phyloP scores from a whole-genome alignment of 2,888 invertebrate genomes.

The Theretra japonica region DNA sequence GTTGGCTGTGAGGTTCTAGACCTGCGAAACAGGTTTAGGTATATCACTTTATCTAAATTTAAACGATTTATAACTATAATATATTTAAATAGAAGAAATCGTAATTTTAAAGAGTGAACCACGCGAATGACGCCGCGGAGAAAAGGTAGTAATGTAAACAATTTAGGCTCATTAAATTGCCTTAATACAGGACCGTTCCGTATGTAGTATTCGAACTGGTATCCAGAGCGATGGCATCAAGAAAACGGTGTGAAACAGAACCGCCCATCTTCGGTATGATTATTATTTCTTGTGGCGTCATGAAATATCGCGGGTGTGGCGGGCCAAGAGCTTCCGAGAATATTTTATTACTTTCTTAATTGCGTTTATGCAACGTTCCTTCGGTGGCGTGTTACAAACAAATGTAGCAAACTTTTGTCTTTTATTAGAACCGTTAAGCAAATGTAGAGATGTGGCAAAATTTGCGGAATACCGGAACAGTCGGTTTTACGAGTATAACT shows the following conservation, averaged over 20 bases:
- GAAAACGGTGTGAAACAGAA: neutral
- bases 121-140: too few species aligned
- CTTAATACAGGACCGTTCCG: neutral
- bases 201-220: neutral
- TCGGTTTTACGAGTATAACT: neutral
- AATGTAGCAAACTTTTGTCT: neutral
- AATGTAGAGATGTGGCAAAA: neutral
- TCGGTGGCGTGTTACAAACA: neutral
- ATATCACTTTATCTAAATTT: too few species aligned
- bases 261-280: neutral
- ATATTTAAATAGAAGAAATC: too few species aligned
- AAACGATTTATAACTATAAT: too few species aligned
- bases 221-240: neutral
- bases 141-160: too few species aligned
- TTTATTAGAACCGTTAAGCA: neutral
- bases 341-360: slow-evolving; percentile 37
- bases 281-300: slow-evolving; percentile 2
- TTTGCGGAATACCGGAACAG: neutral
- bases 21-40: too few species aligned
- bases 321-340: slow-evolving; percentile 1
- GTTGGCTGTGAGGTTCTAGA: too few species aligned
- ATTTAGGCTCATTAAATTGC: too few species aligned
- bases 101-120: too few species aligned
- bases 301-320: neutral
- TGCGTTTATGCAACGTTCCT: slow-evolving; percentile 29